phyloP scores from a whole-genome alignment of 1,140 invertebrate genomes.

The Lordiphosa stackelbergi region DNA sequence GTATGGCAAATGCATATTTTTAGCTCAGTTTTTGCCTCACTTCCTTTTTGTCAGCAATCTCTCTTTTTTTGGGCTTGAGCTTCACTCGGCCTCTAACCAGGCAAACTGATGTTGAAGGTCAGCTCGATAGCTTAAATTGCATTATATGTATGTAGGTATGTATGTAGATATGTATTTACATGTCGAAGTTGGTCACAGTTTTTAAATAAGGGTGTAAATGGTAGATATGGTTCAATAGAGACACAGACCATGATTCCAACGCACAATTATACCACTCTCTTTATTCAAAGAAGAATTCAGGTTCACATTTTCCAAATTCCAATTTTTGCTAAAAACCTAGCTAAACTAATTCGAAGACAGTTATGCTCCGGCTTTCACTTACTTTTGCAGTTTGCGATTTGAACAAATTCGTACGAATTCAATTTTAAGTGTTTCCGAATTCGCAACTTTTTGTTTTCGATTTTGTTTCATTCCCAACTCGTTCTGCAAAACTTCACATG shows the following conservation, averaged over 20 bases:
- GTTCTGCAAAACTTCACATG: no score
- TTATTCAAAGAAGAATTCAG: not conserved
- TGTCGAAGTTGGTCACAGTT: slow-evolving; percentile 36
- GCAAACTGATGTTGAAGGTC: slow-evolving; percentile 70
- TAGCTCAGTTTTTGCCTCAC: slow-evolving; percentile 42
- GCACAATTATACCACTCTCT: not conserved
- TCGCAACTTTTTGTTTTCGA: no score
- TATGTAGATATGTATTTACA: slow-evolving; percentile 4
- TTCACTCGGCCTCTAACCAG: slow-evolving; percentile 26
- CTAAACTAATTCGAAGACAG: no score
- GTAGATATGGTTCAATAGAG: not conserved
- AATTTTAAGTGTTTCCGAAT: no score
- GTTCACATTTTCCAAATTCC: no score
- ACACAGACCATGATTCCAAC: no score
- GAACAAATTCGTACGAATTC: no score
- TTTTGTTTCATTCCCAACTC: no score
- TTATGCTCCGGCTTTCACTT: no score
- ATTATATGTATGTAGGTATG: slow-evolving; percentile 30
- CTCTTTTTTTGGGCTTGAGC: slow-evolving; percentile 20
- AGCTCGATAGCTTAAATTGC: slow-evolving; percentile 69
- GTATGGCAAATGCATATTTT: slow-evolving; percentile 45
- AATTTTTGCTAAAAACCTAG: no score
- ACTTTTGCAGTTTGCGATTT: no score
- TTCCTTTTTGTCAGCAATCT: slow-evolving; percentile 30
- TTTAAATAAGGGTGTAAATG: not conserved